These are phyloP conservation scores for Zophobas morio DNA, from an alignment of 1,140 invertebrate genomes.

Conservation along the genomic window DNA sequence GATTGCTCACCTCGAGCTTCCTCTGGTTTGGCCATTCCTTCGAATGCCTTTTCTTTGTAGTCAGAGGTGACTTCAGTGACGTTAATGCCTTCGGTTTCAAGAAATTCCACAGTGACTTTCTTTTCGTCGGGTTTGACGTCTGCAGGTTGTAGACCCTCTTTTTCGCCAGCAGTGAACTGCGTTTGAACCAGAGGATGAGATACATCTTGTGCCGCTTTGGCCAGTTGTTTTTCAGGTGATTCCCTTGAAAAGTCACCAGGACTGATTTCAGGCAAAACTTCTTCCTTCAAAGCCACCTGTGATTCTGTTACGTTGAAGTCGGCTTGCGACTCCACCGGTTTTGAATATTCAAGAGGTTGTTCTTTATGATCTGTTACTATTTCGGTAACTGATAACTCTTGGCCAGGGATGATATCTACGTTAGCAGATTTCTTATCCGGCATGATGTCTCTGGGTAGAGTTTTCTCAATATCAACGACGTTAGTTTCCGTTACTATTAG, in stretches of 20 bases:
- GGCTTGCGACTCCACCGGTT: conserved; percentile 64
- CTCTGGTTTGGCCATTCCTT: conserved; percentile 65
- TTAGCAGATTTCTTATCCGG: conserved; percentile 65
- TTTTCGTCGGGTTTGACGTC: conserved; percentile 70
- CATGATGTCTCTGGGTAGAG: conserved; percentile 63
- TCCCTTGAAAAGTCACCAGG: conserved; percentile 59
- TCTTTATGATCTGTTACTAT: conserved; percentile 66
- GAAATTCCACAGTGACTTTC: conserved; percentile 67
- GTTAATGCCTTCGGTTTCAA: conserved; percentile 69
- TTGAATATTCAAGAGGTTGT: conserved; percentile 56
- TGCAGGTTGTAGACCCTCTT: conserved; percentile 68
- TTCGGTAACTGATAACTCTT: conserved; percentile 69
- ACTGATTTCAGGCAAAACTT: conserved; percentile 59
- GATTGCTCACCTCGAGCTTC: conserved; percentile 68
- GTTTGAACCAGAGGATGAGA: conserved; percentile 66
- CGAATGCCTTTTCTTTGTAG: conserved; percentile 71
- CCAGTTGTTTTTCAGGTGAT: conserved; percentile 63
- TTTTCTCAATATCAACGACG: conserved; percentile 70
- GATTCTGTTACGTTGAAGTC: conserved; percentile 65
- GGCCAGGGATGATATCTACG: conserved; percentile 67
- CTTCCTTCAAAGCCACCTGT: conserved; percentile 66
- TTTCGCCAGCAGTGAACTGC: conserved; percentile 70
- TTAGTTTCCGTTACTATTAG: conserved; percentile 73
- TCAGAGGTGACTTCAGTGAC: conserved; percentile 68
- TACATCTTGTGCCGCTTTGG: conserved; percentile 63